A percentile compares a stretch with the other conserved stretches of the same genome.
phyloP scores from a whole-genome alignment of 2,113 vertebrate genomes.

The Rhabdomys dilectus region DNA sequence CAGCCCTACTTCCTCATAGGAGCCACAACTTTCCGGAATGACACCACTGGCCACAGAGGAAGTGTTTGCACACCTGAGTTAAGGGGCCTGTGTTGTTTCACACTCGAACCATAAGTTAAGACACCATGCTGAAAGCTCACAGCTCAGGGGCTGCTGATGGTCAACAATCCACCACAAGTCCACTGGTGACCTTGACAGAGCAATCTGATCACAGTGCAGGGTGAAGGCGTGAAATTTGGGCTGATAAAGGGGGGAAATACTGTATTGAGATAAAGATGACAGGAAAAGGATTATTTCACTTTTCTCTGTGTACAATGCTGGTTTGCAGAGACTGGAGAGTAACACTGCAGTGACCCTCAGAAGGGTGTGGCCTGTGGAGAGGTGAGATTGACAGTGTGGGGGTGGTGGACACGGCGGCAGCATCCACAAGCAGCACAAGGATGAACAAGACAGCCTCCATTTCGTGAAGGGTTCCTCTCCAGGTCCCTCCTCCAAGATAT shows the following conservation, averaged over 20 bases:
- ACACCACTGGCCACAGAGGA: not conserved
- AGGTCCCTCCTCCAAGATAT: not conserved
- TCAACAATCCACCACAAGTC: not conserved
- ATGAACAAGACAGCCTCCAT: not conserved
- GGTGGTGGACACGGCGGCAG: not conserved
- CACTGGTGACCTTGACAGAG: not conserved
- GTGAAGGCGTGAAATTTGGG: not conserved
- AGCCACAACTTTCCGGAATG: too few species aligned
- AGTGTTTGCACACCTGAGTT: not conserved
- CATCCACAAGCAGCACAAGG: not conserved
- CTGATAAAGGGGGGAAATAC: not conserved
- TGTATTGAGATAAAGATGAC: not conserved
- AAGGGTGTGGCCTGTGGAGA: not conserved
- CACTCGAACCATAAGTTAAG: not conserved
- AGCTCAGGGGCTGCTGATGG: not conserved
- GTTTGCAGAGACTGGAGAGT: not conserved
- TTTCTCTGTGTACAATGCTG: not conserved
- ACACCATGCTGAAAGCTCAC: accelerated
- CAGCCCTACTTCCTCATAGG: not conserved
- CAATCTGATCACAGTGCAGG: not conserved
- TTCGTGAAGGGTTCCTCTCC: not conserved
- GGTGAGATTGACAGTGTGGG: not conserved
- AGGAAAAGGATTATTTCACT: not conserved
- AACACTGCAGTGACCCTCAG: not conserved
- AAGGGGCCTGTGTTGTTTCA: not conserved